Base-by-base conservation (phyloP, 2,888 invertebrate species). In the Drosophila fulvimacula region DNA sequence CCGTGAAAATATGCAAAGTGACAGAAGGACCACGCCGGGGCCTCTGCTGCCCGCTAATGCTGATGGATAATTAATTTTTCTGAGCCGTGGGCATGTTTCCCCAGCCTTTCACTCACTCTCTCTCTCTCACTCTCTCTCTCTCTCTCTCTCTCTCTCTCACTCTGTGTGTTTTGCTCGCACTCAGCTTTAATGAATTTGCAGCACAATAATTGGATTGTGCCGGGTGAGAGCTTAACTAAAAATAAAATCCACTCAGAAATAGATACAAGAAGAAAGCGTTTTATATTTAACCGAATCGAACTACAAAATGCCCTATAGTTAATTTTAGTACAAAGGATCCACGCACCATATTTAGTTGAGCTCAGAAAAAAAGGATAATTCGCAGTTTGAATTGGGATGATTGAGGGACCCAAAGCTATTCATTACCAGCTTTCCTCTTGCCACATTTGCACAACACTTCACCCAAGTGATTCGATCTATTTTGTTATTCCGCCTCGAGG, bases 1-100 rank as follows among this genome's bases (percentile, higher is more conserved):
- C 79, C 81, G 83, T 81, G 83, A 76, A 82, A 83, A 81, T 83
- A 82, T 82, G 82, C 82, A 85, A 82, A 82, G 57, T 74, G 83
- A 76, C 73, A 73, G 62, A 7, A 21, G 39, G 62, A 42, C 51
- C 55, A 27, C 52, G 52, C 9, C 9, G 21, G 46, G 27, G n/a
- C 6, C 57, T 34, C 42, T 11, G 53, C 60, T 73, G 78, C 52
- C 49, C 67, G 63, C 83, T 81, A 81, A 83, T 83, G 69, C 81
- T 71, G 78, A 85, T 73, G 81, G 86, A 86, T 86, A 83, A 83
- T 83, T 83, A 83, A 83, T 83, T 86, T 81, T 72, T 64, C 69
- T 73, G 68, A 72, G 82, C 70, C 46, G 55, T 55, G 36, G 76
- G 77, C 77, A 53, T 57, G 55, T 39, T 48, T 32, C 21, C 21